phyloP scores from a whole-genome alignment of 2,888 invertebrate genomes.

The Melanargia galathea region DNA sequence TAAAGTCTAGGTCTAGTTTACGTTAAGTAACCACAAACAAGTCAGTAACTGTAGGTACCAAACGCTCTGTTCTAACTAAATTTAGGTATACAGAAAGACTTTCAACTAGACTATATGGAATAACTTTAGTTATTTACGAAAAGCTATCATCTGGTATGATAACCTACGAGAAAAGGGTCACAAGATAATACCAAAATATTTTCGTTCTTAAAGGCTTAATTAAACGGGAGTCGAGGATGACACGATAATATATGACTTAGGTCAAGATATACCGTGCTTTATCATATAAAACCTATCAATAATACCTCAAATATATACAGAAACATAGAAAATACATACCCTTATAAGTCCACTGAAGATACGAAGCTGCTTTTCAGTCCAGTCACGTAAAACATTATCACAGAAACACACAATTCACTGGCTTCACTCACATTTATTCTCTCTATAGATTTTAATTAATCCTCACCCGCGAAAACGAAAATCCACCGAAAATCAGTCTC shows the following conservation, averaged over 20 bases:
- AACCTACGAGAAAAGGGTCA: conserved; percentile 54
- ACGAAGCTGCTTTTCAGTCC: conserved; percentile 71
- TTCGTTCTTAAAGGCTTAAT: conserved; percentile 3
- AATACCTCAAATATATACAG: conserved; percentile 56
- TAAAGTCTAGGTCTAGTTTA: conserved; percentile 7
- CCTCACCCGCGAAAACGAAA: conserved; percentile 81
- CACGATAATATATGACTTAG: neutral
- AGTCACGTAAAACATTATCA: conserved; percentile 75
- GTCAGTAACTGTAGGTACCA: neutral
- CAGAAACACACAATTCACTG: conserved; percentile 73
- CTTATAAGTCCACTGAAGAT: conserved; percentile 71
- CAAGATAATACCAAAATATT: conserved; percentile 16
- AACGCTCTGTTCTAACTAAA: neutral
- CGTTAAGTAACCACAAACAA: conserved; percentile 21
- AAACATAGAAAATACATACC: conserved; percentile 78
- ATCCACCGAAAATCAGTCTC: conserved; percentile 79
- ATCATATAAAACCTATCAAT: conserved; percentile 38
- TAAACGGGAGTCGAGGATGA: neutral
- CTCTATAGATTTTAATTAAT: conserved; percentile 66
- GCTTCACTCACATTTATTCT: conserved; percentile 72
- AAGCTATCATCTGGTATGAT: conserved; percentile 67
- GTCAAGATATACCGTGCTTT: neutral
- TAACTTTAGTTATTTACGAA: conserved; percentile 45
- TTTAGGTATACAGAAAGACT: neutral
- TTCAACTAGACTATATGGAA: neutral